Evolutionary conservation across 2,888 invertebrate genomes (phyloP), one percentile per base, ranked within the genome.

Genomic region (Hirtodrosophila confusa): DNA sequence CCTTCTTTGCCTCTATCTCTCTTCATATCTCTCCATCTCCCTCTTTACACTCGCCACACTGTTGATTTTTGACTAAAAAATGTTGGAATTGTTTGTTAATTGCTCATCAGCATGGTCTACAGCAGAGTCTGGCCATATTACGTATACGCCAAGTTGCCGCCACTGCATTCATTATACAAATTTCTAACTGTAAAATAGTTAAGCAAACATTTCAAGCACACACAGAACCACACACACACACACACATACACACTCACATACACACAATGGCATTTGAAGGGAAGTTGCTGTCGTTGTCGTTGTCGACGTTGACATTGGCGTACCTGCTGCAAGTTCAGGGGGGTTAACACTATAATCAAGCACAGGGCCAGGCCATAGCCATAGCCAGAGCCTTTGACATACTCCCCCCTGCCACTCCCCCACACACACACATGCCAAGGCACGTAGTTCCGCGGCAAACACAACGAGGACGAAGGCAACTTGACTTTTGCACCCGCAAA

Each of bases 341-440:
- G 74, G 86, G 83, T 80, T 86, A 83, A 80, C 84, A 75, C 86
- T 78, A 88, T 86, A 84, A 84, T 88, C 88, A 88, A 75, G 78
- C 80, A 56, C 61, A 53, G 69, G 62, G 64, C 51, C 44, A 53
- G 43, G 50, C 44, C 40, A 65, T 60, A 53, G 53, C 54, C 64
- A 57, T 49, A 71, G 71, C 27, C 43, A 61, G 41, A 60, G 53
- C 64, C 75, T 66, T 58, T 67, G 67, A 71, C 70, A 61, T 37
- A 53, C 71, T 49, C 17, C 17, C 17, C 1, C 17, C 39, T 43
- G 49, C 49, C 41, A 17, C 29, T 8, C 24, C 29, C 10, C 31
- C 43, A 44, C 51, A 17, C 44, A 62, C 41, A 31, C 43, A 39
- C 27, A 44, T 10, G 17, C 27, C 24, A 40, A 45, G 44, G 54